phyloP scores from a whole-genome alignment of 2,797 vertebrate species.

The Synaphobranchus kaupii region DNA sequence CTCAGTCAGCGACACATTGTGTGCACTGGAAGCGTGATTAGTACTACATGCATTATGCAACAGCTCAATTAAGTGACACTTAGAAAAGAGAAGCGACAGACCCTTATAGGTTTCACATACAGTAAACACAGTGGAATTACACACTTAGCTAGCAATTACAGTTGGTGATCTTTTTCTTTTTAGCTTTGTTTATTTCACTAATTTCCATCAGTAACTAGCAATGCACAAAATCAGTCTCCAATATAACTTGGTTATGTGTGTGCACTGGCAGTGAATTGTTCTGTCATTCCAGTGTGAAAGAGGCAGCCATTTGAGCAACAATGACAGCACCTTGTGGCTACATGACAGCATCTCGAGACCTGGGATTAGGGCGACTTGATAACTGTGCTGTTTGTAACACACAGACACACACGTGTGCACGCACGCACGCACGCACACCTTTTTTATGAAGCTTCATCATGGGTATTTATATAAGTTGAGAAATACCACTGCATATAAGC shows the following conservation, averaged over 20 bases:
- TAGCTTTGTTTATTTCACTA: neutral
- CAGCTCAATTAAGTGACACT: constrained; percentile 2
- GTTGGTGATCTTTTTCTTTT: neutral
- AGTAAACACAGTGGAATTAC: neutral
- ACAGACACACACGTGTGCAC: neutral
- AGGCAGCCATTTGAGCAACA: neutral
- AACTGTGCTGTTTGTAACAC: constrained; percentile 31
- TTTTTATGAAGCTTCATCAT: neutral
- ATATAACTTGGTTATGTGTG: neutral
- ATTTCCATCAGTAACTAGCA: neutral
- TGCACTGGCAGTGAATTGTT: neutral
- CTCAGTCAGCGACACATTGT: neutral
- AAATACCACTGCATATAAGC: neutral
- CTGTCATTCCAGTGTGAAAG: neutral
- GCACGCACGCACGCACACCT: constrained; percentile 18
- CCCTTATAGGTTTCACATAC: neutral
- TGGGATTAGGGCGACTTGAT: neutral
- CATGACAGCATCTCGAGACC: neutral
- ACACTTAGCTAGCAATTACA: neutral
- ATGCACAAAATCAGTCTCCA: neutral
- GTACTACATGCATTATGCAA: neutral
- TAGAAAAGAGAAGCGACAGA: neutral
- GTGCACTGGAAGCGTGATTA: neutral
- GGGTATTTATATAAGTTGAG: neutral
- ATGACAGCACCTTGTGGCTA: neutral